phyloP scores from a whole-genome alignment of 2,888 invertebrate species.

The Diaperis boleti region DNA sequence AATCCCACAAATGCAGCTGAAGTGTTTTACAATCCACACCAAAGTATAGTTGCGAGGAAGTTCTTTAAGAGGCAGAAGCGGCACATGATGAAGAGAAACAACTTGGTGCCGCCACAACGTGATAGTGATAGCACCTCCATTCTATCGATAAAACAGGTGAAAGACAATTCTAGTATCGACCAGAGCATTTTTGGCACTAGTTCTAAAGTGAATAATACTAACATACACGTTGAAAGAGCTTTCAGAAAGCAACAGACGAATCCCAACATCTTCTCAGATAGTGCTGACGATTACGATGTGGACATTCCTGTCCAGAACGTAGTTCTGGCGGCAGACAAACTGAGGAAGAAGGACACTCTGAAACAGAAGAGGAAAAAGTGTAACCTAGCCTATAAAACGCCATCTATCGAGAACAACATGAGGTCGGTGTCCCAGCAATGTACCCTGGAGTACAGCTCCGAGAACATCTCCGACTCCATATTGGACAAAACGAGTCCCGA shows the following conservation, averaged over 20 bases:
- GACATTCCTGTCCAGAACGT: constrained; percentile 60
- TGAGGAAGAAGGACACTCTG: constrained; percentile 55
- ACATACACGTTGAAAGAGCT: constrained; percentile 78
- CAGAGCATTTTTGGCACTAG: constrained; percentile 75
- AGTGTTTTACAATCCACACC: constrained; percentile 92
- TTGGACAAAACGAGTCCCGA: constrained; percentile 55
- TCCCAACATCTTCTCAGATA: constrained; percentile 76
- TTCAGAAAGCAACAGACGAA: constrained; percentile 72
- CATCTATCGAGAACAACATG: constrained; percentile 64
- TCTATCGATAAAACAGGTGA: constrained; percentile 53
- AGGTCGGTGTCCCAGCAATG: constrained; percentile 79
- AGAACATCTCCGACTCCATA: constrained; percentile 64
- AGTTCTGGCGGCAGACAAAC: constrained; percentile 57
- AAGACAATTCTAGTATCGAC: constrained; percentile 68
- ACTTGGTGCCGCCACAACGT: constrained; percentile 73
- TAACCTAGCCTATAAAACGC: constrained; percentile 40
- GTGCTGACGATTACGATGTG: constrained; percentile 70
- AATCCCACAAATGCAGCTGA: constrained; percentile 77
- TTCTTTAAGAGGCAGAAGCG: constrained; percentile 91
- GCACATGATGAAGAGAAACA: constrained; percentile 77
- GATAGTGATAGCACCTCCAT: constrained; percentile 70
- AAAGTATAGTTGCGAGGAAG: constrained; percentile 92
- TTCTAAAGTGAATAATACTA: constrained; percentile 85
- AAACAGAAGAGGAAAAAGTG: constrained; percentile 55
- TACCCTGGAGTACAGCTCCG: constrained; percentile 77